Percentiles rank a stretch among this genome's conserved stretches.
Evolutionary conservation across 2,888 invertebrate genomes (phyloP).

Genomic region (Tanypteryx hageni): DNA sequence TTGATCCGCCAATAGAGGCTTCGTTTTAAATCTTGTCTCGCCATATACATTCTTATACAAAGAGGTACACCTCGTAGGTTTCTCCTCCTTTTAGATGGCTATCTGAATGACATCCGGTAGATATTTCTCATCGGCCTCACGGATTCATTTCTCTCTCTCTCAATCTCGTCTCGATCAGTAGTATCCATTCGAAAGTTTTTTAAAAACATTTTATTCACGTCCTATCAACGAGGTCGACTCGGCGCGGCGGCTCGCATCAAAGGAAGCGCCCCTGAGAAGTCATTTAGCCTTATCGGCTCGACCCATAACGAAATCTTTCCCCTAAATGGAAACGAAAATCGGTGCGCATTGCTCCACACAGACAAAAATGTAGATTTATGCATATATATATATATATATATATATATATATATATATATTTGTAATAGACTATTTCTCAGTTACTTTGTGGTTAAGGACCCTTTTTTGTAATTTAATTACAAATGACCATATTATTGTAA

Average conservation of each 20-base stretch:
- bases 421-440: no score
- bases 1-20: slow-evolving; percentile 5
- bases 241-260: neutral
- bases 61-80: neutral
- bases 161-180: neutral
- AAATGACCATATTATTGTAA: no score
- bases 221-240: neutral
- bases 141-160: neutral
- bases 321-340: neutral
- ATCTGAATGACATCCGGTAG: slow-evolving; percentile 26
- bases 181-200: neutral
- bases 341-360: no score
- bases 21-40: neutral
- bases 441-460: no score
- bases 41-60: neutral
- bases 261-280: neutral
- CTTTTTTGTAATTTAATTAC: no score
- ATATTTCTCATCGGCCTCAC: slow-evolving; percentile 22
- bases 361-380: no score
- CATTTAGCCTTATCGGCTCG: neutral
- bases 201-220: neutral
- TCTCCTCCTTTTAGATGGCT: neutral
- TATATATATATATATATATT: no score
- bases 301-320: neutral
- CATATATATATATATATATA: no score